Evolutionary conservation across 2,113 vertebrate species (phyloP).

Genomic region (Engraulis encrasicolus): DNA sequence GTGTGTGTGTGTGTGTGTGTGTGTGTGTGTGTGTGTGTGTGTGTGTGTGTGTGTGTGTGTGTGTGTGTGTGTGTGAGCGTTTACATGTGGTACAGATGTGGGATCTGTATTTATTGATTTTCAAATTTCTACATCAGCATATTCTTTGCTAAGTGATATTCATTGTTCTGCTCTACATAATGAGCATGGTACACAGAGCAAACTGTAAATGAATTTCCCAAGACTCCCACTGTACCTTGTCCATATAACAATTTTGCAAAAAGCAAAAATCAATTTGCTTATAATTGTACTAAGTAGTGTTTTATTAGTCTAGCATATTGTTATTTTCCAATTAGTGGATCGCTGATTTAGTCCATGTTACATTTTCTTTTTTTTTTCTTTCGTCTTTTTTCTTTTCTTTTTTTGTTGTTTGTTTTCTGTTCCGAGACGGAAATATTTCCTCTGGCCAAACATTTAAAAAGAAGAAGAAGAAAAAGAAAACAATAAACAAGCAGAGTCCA

Average conservation of each 20-base stretch:
- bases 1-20: background rate
- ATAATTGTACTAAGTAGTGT: background rate
- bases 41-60: background rate
- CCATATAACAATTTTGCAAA: background rate
- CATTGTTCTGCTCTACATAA: no score
- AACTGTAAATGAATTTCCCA: background rate
- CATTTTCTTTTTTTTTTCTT: background rate
- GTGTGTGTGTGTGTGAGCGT: background rate
- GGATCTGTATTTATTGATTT: background rate
- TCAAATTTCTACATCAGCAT: background rate
- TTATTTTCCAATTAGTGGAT: conserved; percentile 3
- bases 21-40: background rate
- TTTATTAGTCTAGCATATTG: conserved; percentile 14
- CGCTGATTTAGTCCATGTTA: background rate
- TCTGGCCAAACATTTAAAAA: conserved; percentile 2
- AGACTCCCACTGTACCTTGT: background rate
- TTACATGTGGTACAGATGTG: no score
- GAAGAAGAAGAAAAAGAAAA: background rate
- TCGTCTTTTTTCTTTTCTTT: background rate
- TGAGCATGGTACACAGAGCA: background rate
- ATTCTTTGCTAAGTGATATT: background rate
- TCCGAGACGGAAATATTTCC: conserved; percentile 16
- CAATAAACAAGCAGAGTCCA: conserved; percentile 15
- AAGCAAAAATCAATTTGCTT: background rate
- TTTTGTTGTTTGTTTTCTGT: background rate